Evolutionary conservation across 2,797 vertebrate genomes (phyloP).

Genomic region (Staurois parvus): DNA sequence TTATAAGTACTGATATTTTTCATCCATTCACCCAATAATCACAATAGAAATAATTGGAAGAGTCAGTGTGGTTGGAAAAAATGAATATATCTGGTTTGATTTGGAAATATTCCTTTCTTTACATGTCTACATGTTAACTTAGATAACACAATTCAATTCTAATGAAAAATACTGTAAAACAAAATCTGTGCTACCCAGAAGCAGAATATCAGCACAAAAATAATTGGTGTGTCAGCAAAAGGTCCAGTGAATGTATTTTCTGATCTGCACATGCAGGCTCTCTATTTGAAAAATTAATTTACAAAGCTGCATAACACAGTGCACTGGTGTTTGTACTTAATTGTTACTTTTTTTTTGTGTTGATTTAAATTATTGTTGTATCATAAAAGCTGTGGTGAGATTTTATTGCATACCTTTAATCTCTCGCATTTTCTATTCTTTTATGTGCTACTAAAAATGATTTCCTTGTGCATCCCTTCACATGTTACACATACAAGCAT

Average conservation of each 20-base stretch:
- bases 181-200: slow-evolving; percentile 15
- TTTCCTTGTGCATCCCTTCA: too few species aligned
- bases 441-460: too few species aligned
- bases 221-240: slow-evolving; percentile 44
- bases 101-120: slow-evolving; percentile 21
- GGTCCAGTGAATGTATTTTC: slow-evolving; percentile 15
- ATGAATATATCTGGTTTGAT: not conserved
- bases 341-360: slow-evolving; percentile 10
- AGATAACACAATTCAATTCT: too few species aligned
- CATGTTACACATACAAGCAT: not conserved
- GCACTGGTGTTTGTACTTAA: not conserved
- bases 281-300: slow-evolving; percentile 32
- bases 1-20: slow-evolving; percentile 3
- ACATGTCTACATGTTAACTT: too few species aligned
- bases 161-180: slow-evolving; percentile 22
- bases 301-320: slow-evolving; percentile 19
- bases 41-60: slow-evolving; percentile 23
- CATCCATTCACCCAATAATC: slow-evolving; percentile 1
- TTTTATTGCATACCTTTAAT: not conserved
- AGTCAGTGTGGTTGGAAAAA: slow-evolving; percentile 17
- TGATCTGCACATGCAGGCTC: slow-evolving; percentile 24
- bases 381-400: not conserved
- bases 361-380: not conserved
- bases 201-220: slow-evolving; percentile 20
- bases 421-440: not conserved